Percentiles rank a stretch among this genome's conserved stretches.
Evolutionary conservation across 2,797 vertebrate species (phyloP).

Genomic region (Manis crassicaudata): DNA sequence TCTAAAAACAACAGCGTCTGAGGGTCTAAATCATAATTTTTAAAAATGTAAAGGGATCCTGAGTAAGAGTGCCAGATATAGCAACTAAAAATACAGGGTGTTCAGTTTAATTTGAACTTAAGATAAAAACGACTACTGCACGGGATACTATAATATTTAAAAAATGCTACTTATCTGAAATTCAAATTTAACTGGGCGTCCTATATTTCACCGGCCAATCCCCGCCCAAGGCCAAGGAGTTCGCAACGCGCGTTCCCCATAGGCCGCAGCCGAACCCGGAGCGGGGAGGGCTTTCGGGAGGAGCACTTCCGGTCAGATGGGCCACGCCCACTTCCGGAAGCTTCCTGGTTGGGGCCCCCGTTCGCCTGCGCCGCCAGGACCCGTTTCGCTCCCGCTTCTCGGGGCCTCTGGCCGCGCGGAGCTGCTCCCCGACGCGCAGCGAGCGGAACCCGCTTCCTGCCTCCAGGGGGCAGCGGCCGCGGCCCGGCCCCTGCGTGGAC

Average conservation of each 20-base stretch:
- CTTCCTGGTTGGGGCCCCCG: no score
- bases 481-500: neutral
- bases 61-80: neutral
- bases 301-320: conserved; percentile 49
- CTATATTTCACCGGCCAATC: neutral
- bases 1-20: neutral
- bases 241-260: fast-evolving
- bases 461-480: neutral
- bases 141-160: neutral
- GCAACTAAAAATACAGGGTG: neutral
- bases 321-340: neutral
- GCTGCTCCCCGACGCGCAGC: fast-evolving
- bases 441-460: neutral
- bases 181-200: neutral
- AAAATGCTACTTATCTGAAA: neutral
- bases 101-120: neutral
- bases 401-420: fast-evolving
- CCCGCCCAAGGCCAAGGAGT: fast-evolving
- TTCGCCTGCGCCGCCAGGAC: neutral
- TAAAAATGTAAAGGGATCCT: neutral
- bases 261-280: neutral
- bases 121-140: neutral
- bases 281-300: no score
- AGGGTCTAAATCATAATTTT: neutral
- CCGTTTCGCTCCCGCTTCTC: neutral